Evolutionary conservation across 2,797 vertebrate genomes (phyloP).

Genomic region (Crenuchus spilurus): DNA sequence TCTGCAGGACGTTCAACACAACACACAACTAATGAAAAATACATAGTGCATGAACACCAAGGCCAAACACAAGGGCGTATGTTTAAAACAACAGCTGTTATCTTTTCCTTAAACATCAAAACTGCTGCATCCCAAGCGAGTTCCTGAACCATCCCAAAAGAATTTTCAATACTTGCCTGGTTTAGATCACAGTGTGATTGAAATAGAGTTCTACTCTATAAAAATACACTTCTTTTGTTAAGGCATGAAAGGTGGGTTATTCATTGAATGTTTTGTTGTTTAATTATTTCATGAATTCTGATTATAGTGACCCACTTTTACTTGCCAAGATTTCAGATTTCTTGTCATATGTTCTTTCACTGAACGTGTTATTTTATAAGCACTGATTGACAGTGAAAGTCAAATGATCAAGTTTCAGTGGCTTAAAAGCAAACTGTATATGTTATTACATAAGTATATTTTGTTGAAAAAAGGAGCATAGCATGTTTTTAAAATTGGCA

Average conservation of each 20-base stretch:
- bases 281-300: not conserved
- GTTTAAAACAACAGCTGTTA: slow-evolving; percentile 24
- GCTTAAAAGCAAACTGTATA: not conserved
- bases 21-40: slow-evolving; percentile 63
- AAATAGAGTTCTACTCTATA: not conserved
- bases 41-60: slow-evolving; percentile 38
- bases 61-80: slow-evolving; percentile 61
- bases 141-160: not conserved
- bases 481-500: not conserved
- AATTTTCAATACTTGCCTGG: not conserved
- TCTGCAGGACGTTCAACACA: slow-evolving; percentile 61
- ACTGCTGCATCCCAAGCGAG: not conserved
- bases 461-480: no score
- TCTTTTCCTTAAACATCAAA: slow-evolving; percentile 2
- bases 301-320: not conserved
- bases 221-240: not conserved
- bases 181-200: not conserved
- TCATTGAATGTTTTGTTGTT: not conserved
- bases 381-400: not conserved
- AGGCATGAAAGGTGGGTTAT: no score
- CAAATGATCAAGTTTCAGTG: not conserved
- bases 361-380: not conserved
- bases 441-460: not conserved
- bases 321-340: not conserved
- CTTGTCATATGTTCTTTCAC: not conserved